Percentiles rank a stretch among this genome's conserved stretches.
phyloP scores from a whole-genome alignment of 2,888 invertebrate species.

The Hydroisotoma schaefferi region DNA sequence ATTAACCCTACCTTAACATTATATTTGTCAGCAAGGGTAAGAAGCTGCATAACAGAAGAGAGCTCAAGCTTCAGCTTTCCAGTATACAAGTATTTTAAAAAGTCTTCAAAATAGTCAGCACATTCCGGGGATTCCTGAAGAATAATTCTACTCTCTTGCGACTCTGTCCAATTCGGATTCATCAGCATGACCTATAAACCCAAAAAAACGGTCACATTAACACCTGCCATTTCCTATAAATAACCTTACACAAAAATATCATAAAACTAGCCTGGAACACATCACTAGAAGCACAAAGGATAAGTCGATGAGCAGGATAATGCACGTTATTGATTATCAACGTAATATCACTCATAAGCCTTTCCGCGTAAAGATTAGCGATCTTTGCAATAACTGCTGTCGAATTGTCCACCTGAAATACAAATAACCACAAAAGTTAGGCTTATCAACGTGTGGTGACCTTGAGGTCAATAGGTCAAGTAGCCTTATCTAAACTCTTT shows the following conservation, averaged over 20 bases:
- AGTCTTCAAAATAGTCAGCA: conserved; percentile 78
- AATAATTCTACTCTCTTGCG: conserved; percentile 75
- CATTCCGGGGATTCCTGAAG: conserved; percentile 83
- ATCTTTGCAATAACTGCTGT: conserved; percentile 75
- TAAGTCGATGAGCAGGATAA: conserved; percentile 84
- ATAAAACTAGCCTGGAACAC: conserved; percentile 75
- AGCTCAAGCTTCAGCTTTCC: conserved; percentile 83
- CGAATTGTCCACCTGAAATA: conserved; percentile 76
- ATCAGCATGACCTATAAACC: conserved; percentile 81
- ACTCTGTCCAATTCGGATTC: conserved; percentile 90
- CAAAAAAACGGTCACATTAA: conserved; percentile 6
- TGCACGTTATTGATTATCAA: conserved; percentile 76
- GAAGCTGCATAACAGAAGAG: conserved; percentile 77
- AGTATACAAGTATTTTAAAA: conserved; percentile 85
- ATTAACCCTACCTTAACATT: conserved; percentile 71
- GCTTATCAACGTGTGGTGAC: too few relatives aligned
- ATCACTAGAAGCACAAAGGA: conserved; percentile 89
- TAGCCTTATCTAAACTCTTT: too few relatives aligned
- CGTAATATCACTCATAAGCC: conserved; percentile 83
- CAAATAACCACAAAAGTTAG: conserved; percentile 3
- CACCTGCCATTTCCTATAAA: neutral
- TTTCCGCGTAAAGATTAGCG: conserved; percentile 75
- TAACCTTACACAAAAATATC: neutral
- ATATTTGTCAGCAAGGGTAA: conserved; percentile 90
- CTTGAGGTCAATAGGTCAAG: too few relatives aligned